Conservation (phyloP, 2,888 invertebrate species). For the Apodemia zela region DNA sequence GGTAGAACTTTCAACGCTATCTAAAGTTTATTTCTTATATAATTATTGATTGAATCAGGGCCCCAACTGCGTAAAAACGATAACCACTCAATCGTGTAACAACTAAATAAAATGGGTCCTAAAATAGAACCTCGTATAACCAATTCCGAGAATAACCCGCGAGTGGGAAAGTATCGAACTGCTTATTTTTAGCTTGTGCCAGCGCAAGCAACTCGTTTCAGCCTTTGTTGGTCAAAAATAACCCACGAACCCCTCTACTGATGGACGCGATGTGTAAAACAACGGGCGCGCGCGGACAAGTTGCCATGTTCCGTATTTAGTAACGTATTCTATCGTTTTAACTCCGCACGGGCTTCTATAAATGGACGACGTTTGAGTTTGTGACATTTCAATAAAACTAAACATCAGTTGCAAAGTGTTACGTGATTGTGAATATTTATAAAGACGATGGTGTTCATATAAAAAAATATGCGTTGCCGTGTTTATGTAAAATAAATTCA, state of each 20-base stretch:
- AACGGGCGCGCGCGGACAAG: constrained; percentile 25
- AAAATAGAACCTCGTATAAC: constrained; percentile 61
- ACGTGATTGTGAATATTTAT: not conserved
- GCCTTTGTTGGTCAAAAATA: constrained; percentile 65
- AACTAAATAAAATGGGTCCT: constrained; percentile 46
- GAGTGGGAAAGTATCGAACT: constrained; percentile 59
- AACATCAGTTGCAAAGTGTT: not conserved
- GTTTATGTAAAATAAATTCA: not conserved
- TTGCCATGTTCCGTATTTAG: constrained; percentile 28
- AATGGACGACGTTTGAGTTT: constrained; percentile 5
- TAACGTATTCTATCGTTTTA: constrained; percentile 8
- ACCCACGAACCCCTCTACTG: constrained; percentile 41
- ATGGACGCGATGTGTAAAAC: constrained; percentile 25
- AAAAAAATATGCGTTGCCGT: not conserved
- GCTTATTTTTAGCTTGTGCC: constrained; percentile 53
- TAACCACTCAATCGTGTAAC: constrained; percentile 31
- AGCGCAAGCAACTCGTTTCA: constrained; percentile 48
- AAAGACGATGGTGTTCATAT: not conserved
- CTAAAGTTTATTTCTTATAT: too few relatives aligned
- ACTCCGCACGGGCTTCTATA: constrained; percentile 17
- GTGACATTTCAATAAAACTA: not conserved
- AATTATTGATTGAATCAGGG: constrained; percentile 14
- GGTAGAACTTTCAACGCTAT: too few relatives aligned
- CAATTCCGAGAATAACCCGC: constrained; percentile 54
- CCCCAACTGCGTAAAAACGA: constrained; percentile 20